phyloP scores from a whole-genome alignment of 2,888 invertebrate genomes.

The Cataglyphis albicans region DNA sequence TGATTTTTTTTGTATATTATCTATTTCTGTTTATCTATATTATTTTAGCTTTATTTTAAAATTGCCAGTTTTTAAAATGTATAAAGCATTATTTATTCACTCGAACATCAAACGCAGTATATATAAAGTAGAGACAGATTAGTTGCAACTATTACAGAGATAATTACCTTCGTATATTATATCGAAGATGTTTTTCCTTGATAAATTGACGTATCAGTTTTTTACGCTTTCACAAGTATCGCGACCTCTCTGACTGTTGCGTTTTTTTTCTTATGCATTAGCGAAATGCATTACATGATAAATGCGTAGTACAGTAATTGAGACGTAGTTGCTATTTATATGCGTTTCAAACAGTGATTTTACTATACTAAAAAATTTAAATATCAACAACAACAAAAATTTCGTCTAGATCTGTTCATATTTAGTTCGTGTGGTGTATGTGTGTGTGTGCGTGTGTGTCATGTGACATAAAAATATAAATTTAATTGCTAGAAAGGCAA shows the following conservation, averaged over 20 bases:
- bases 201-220: constrained; percentile 77
- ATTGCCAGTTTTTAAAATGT: background rate
- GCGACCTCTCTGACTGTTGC: constrained; percentile 54
- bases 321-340: background rate
- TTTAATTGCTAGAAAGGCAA: constrained; percentile 26
- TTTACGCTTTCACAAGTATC: constrained; percentile 71
- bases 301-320: background rate
- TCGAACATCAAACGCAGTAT: background rate
- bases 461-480: constrained; percentile 3
- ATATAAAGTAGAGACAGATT: background rate
- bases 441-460: background rate
- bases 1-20: background rate
- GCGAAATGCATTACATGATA: background rate
- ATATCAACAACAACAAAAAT: background rate
- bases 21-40: background rate
- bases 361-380: background rate
- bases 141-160: constrained; percentile 14
- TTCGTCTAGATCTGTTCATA: background rate
- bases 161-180: constrained; percentile 43
- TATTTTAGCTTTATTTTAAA: background rate
- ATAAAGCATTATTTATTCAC: background rate
- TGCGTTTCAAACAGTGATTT: background rate
- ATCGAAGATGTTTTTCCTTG: constrained; percentile 61
- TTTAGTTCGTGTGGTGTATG: constrained; percentile 2
- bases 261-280: constrained; percentile 27